phyloP scores from a whole-genome alignment of 2,888 invertebrate species.

The Eupsilia transversa region DNA sequence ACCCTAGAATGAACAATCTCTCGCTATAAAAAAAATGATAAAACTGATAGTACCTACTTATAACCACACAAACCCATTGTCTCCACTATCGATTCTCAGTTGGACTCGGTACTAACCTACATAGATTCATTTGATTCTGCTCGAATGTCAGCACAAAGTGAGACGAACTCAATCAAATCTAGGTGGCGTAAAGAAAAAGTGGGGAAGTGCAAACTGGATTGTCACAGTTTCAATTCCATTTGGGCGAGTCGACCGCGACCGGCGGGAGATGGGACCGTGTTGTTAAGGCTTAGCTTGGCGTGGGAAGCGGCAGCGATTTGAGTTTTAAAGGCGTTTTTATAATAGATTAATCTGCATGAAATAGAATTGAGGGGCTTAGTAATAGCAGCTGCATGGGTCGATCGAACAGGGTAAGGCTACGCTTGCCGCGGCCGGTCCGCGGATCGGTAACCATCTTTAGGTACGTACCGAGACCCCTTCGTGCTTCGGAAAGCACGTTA shows the following conservation, averaged over 20 bases:
- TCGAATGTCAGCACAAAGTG: slow-evolving; percentile 75
- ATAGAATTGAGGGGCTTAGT: no score
- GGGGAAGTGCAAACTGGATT: slow-evolving; percentile 79
- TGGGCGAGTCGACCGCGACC: slow-evolving; percentile 74
- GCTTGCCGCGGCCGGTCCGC: no score
- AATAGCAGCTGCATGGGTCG: no score
- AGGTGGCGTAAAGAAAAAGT: slow-evolving; percentile 82
- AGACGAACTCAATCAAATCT: slow-evolving; percentile 86
- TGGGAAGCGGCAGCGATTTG: slow-evolving; percentile 62
- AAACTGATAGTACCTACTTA: not conserved
- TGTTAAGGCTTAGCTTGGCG: slow-evolving; percentile 48
- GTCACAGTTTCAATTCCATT: slow-evolving; percentile 89
- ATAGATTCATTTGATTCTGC: slow-evolving; percentile 68
- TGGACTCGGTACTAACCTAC: slow-evolving; percentile 46
- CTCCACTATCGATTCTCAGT: slow-evolving; percentile 50
- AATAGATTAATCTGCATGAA: no score
- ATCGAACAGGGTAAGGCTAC: no score
- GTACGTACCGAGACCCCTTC: no score
- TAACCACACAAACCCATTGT: slow-evolving; percentile 31
- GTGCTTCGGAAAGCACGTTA: no score
- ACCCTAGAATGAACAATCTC: not conserved
- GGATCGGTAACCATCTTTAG: no score
- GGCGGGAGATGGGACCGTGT: slow-evolving; percentile 63
- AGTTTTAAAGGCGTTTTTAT: no score
- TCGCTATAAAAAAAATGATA: not conserved